phyloP scores from a whole-genome alignment of 1,140 invertebrate genomes.

The Idris sp. region DNA sequence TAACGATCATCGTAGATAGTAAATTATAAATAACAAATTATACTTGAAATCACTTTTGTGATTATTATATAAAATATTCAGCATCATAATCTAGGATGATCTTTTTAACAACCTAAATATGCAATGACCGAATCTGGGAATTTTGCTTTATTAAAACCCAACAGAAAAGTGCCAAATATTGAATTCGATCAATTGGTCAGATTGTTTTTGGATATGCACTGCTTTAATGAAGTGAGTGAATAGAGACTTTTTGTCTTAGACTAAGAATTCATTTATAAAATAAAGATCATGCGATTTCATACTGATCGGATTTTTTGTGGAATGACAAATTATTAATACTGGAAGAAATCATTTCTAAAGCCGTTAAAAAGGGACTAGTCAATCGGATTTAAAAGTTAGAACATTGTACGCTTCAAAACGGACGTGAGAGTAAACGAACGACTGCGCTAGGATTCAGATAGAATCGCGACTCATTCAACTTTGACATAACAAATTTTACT shows the following conservation, averaged over 20 bases:
- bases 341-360: too few species aligned
- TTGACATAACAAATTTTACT: conserved; percentile 38
- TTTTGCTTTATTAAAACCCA: too few species aligned
- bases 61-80: too few species aligned
- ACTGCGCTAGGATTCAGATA: conserved; percentile 37
- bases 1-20: too few species aligned
- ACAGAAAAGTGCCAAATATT: conserved; percentile 29
- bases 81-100: too few species aligned
- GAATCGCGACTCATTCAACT: conserved; percentile 37
- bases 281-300: conserved; percentile 15
- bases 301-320: conserved; percentile 3
- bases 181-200: conserved; percentile 12
- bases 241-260: too few species aligned
- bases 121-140: too few species aligned
- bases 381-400: conserved; percentile 32
- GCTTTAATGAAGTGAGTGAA: conserved; percentile 4
- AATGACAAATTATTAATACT: too few species aligned
- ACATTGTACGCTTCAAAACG: conserved; percentile 35
- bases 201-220: conserved; percentile 6
- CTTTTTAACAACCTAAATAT: too few species aligned
- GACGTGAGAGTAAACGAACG: conserved; percentile 43
- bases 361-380: conserved; percentile 23
- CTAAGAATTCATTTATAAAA: too few species aligned
- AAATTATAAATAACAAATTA: too few species aligned
- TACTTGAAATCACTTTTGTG: too few species aligned